Conservation (phyloP, 2,888 invertebrate genomes). For the Hipparchia sbordonii region DNA sequence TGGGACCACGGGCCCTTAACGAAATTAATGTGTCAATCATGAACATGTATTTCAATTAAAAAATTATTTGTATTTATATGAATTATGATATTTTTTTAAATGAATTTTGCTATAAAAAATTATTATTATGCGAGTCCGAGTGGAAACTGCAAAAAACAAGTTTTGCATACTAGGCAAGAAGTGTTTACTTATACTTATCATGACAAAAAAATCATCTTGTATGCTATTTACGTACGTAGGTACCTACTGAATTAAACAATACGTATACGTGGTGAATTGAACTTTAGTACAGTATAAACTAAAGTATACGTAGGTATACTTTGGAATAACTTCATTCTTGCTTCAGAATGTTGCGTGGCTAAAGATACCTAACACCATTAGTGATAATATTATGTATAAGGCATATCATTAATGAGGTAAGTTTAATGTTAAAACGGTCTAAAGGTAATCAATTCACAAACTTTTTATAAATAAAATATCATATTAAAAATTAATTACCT, state of each 20-base stretch:
- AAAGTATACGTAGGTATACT: not conserved
- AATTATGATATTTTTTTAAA: no score
- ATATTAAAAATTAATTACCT: no score
- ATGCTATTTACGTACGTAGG: slow-evolving; percentile 4
- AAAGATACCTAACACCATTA: not conserved
- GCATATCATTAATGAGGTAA: no score
- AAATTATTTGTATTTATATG: no score
- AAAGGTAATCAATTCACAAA: no score
- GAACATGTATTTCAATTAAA: no score
- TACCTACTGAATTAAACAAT: slow-evolving; percentile 8
- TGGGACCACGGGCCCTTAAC: no score
- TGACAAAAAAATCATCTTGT: slow-evolving; percentile 4
- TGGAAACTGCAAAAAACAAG: slow-evolving; percentile 6
- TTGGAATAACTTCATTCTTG: no score
- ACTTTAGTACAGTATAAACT: not conserved
- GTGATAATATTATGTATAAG: no score
- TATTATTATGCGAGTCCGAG: not conserved
- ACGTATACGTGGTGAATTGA: not conserved
- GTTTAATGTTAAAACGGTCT: no score
- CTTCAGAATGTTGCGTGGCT: not conserved
- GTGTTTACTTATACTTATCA: not conserved
- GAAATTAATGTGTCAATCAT: no score
- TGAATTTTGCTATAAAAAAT: not conserved
- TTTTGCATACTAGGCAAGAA: slow-evolving; percentile 4
- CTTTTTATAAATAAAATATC: no score